Evolutionary conservation across 2,113 vertebrate genomes (phyloP).

Genomic region (Mormoops blainvillei): DNA sequence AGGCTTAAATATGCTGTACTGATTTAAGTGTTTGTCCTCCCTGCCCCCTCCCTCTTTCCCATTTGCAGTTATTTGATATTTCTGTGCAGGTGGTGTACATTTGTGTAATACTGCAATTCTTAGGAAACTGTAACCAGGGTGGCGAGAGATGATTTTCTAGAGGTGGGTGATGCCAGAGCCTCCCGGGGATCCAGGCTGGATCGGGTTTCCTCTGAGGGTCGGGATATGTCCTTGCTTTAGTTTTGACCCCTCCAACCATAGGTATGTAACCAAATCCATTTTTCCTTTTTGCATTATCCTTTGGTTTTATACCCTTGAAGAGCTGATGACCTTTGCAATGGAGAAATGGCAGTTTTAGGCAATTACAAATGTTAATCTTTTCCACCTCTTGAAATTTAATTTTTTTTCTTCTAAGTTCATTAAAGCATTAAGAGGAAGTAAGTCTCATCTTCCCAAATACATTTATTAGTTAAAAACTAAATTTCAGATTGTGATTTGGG

Average conservation of each 20-base stretch:
- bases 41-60: background rate
- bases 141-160: constrained; percentile 55
- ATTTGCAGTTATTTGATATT: constrained; percentile 51
- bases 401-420: constrained; percentile 48
- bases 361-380: constrained; percentile 28
- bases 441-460: background rate
- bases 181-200: constrained; percentile 78
- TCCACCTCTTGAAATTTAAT: constrained; percentile 39
- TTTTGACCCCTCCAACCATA: constrained; percentile 70
- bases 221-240: constrained; percentile 89
- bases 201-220: constrained; percentile 88
- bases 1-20: background rate
- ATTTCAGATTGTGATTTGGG: constrained; percentile 1
- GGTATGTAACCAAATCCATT: constrained; percentile 76
- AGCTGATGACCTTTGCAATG: constrained; percentile 53
- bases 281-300: constrained; percentile 49
- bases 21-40: background rate
- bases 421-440: constrained; percentile 28
- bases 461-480: constrained; percentile 25
- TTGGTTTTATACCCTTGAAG: constrained; percentile 64
- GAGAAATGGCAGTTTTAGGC: constrained; percentile 32
- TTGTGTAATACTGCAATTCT: constrained; percentile 44
- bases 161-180: constrained; percentile 52
- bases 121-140: constrained; percentile 47
- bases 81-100: constrained; percentile 38